phyloP scores from a whole-genome alignment of 2,113 vertebrate genomes.

The Sardina pilchardus region DNA sequence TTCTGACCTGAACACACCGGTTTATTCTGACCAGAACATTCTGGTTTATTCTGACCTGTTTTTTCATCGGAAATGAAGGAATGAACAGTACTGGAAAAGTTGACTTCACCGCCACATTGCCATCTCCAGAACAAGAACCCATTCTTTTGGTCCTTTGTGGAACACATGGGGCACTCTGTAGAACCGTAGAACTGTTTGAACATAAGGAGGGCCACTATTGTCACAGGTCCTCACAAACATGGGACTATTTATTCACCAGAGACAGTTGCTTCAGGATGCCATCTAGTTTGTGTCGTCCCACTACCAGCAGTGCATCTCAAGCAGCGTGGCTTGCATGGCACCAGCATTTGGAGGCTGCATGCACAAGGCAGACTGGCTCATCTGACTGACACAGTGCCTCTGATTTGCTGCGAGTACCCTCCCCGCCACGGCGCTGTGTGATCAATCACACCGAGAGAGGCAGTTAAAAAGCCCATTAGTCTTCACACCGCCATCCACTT shows the following conservation, averaged over 20 bases:
- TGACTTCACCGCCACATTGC: not conserved
- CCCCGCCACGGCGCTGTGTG: not conserved
- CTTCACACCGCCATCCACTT: not conserved
- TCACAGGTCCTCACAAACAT: not conserved
- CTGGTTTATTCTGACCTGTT: not conserved
- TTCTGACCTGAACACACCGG: not conserved
- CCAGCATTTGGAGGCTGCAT: not conserved
- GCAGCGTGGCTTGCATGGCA: not conserved
- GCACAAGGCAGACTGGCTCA: not conserved
- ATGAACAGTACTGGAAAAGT: not conserved
- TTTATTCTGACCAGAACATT: not conserved
- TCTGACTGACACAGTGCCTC: not conserved
- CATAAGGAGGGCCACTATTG: not conserved
- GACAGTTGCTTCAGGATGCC: not conserved
- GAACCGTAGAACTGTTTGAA: not conserved
- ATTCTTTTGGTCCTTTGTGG: not conserved
- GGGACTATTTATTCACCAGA: not conserved
- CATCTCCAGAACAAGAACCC: not conserved
- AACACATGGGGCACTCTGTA: not conserved
- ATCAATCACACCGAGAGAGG: slow-evolving; percentile 4
- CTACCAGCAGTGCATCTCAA: not conserved
- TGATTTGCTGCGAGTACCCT: not conserved
- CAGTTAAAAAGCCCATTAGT: not conserved
- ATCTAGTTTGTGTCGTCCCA: not conserved
- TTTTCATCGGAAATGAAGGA: not conserved